A percentile compares a stretch with the other conserved stretches of the same genome.
Evolutionary conservation across 2,797 vertebrate genomes (phyloP).

Genomic region (Amazonetta brasiliensis): DNA sequence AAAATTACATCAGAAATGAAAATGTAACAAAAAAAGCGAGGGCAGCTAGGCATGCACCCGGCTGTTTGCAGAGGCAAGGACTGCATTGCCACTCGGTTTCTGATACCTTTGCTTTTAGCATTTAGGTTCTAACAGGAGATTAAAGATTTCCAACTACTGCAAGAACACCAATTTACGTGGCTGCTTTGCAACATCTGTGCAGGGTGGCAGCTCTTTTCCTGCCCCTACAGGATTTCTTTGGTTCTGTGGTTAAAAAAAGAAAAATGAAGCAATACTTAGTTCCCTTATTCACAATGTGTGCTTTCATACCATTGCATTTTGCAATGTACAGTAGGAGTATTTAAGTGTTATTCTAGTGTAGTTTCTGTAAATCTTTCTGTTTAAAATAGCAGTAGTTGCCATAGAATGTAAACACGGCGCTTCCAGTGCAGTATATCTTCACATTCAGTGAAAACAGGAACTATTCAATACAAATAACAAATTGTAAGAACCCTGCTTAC

Average conservation of each 20-base stretch:
- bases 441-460: not conserved
- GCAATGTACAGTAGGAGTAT: no score
- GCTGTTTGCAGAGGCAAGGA: no score
- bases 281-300: not conserved
- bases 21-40: no score
- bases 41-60: no score
- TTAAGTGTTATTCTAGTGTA: no score
- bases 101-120: rapidly evolving
- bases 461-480: no score
- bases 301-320: not conserved
- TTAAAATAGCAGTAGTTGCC: not conserved
- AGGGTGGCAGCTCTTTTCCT: not conserved
- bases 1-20: no score
- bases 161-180: no score
- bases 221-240: not conserved
- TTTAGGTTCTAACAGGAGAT: no score
- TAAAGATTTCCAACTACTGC: no score
- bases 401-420: not conserved
- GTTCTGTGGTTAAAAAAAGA: not conserved
- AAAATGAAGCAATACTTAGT: no score
- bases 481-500: not conserved
- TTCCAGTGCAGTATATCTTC: not conserved
- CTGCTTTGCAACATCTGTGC: not conserved
- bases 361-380: not conserved
- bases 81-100: no score